These are phyloP conservation scores for Rosalia funebris DNA, from an alignment of 2,888 invertebrate species.

Conservation along the genomic window DNA sequence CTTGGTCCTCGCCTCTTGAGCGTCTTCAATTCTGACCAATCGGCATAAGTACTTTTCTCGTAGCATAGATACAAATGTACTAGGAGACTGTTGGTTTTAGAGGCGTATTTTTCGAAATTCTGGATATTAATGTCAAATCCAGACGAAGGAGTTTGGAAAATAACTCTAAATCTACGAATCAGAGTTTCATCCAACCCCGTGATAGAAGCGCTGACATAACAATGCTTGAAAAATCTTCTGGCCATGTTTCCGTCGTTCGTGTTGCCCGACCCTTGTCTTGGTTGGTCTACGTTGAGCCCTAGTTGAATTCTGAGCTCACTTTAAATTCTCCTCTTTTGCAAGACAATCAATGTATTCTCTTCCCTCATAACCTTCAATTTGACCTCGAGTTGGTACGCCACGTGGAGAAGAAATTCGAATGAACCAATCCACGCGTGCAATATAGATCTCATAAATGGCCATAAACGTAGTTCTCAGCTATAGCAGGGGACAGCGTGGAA, in stretches of 20 bases:
- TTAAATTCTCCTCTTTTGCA: background rate
- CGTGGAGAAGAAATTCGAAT: conserved; percentile 26
- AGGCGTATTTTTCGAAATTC: background rate
- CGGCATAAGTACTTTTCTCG: no score
- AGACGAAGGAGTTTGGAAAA: background rate
- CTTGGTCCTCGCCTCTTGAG: no score
- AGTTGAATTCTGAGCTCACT: background rate
- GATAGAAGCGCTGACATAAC: no score
- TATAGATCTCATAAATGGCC: conserved; percentile 5
- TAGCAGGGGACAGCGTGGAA: background rate
- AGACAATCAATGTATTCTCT: background rate
- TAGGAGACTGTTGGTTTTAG: background rate
- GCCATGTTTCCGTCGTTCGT: conserved; percentile 1
- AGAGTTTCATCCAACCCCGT: background rate
- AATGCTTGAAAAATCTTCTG: background rate
- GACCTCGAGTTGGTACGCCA: background rate
- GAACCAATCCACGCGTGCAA: conserved; percentile 41
- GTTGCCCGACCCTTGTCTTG: background rate
- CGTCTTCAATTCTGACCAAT: no score
- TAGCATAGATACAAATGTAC: no score
- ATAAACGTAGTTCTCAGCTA: background rate
- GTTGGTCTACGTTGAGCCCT: background rate
- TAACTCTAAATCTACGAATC: background rate
- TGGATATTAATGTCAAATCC: background rate
- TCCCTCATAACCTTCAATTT: background rate